Conservation (phyloP, 2,113 vertebrate species). For the Hiodon tergisus region DNA sequence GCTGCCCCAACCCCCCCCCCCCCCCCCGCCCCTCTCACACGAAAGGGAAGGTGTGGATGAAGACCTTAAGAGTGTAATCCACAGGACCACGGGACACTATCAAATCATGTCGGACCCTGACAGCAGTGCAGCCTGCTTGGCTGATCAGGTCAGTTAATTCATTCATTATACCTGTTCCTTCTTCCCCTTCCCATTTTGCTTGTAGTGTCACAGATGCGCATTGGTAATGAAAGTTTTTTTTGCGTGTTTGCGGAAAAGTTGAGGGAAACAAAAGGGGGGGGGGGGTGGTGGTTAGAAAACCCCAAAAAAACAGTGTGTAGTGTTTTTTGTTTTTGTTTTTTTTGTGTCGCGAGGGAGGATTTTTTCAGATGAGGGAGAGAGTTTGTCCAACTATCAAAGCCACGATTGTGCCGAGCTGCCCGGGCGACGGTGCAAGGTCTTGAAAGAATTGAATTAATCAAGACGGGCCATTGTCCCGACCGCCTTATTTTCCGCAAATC, state of each 20-base stretch:
- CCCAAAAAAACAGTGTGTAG: conserved; percentile 1
- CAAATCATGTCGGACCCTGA: conserved; percentile 66
- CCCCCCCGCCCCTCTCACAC: conserved; percentile 52
- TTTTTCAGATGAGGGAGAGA: conserved; percentile 42
- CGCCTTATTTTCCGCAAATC: conserved; percentile 75
- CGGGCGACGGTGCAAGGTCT: conserved; percentile 72
- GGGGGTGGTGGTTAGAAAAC: background rate
- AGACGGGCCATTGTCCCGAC: conserved; percentile 70
- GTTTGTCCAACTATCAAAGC: conserved; percentile 69
- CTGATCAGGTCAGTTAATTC: conserved; percentile 67
- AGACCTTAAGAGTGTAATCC: conserved; percentile 56
- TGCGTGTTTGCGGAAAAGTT: background rate
- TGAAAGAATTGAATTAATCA: conserved; percentile 82
- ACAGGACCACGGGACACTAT: conserved; percentile 61
- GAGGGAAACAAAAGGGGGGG: background rate
- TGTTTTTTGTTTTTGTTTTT: conserved; percentile 2
- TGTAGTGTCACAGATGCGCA: background rate
- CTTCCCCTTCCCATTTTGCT: background rate
- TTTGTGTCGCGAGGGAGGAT: background rate
- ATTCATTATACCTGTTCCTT: conserved; percentile 20
- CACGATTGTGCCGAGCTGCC: conserved; percentile 71
- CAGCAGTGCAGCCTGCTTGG: conserved; percentile 53
- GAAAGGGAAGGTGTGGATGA: conserved; percentile 69
- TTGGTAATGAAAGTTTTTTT: background rate
- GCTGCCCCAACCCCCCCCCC: conserved; percentile 45